Conservation (phyloP, 2,113 vertebrate genomes). For the Acrocephalus kingi region DNA sequence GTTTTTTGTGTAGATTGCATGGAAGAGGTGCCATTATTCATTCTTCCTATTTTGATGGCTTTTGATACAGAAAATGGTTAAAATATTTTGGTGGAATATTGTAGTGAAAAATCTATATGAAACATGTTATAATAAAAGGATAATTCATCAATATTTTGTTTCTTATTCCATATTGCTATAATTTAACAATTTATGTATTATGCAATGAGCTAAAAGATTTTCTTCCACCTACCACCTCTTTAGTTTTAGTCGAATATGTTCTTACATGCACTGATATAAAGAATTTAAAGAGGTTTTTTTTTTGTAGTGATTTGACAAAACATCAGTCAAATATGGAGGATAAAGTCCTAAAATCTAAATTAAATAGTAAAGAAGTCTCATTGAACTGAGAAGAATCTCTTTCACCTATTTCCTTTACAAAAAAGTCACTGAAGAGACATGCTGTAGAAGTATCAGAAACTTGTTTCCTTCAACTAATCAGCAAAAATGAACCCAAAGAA, state of each 20-base stretch:
- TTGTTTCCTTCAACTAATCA: neutral
- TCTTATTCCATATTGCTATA: neutral
- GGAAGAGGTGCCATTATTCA: neutral
- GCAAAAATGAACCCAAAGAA: neutral
- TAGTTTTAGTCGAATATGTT: neutral
- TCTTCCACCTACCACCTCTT: neutral
- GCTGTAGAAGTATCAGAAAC: neutral
- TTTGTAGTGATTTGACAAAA: neutral
- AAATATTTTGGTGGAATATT: neutral
- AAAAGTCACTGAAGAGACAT: neutral
- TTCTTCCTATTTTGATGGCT: neutral
- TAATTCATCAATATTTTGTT: conserved; percentile 15
- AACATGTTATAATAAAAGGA: conserved; percentile 23
- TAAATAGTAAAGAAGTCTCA: neutral
- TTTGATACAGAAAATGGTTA: neutral
- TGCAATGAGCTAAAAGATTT: neutral
- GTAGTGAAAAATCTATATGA: neutral
- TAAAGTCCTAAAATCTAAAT: neutral
- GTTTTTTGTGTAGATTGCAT: neutral
- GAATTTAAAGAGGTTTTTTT: neutral
- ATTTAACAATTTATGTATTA: neutral
- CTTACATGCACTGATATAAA: neutral
- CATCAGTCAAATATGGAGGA: neutral
- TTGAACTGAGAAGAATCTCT: neutral
- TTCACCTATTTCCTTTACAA: neutral